Conservation (phyloP, 2,797 vertebrate genomes). For the Coreius guichenoti region DNA sequence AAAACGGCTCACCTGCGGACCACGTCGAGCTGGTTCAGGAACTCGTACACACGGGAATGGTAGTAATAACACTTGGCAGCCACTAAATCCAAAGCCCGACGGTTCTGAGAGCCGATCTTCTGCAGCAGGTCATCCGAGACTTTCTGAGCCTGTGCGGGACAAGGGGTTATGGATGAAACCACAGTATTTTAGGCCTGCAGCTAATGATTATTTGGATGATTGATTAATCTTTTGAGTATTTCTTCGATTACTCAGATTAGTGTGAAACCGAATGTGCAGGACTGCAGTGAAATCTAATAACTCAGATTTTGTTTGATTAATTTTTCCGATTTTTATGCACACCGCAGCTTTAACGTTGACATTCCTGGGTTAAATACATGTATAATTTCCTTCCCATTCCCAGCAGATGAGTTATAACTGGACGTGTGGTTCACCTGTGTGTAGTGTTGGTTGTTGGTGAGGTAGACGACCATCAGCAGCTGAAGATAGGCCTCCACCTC, state of each 20-base stretch:
- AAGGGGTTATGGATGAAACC: neutral
- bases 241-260: neutral
- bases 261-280: neutral
- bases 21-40: slow-evolving; percentile 88
- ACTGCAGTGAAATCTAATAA: neutral
- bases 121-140: slow-evolving; percentile 93
- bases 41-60: slow-evolving; percentile 93
- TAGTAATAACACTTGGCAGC: slow-evolving; percentile 98
- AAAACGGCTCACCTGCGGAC: slow-evolving; percentile 80
- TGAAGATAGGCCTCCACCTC: slow-evolving; percentile 96
- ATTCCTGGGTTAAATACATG: too few relatives aligned
- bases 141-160: slow-evolving; percentile 86
- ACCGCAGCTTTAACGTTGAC: neutral
- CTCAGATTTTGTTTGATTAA: too few relatives aligned
- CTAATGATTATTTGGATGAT: neutral
- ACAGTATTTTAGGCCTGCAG: neutral
- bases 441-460: slow-evolving; percentile 93
- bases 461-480: slow-evolving; percentile 91
- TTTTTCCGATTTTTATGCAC: neutral
- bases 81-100: slow-evolving; percentile 91
- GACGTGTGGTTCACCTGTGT: slow-evolving; percentile 78
- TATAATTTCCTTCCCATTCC: too few relatives aligned
- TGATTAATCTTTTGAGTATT: neutral
- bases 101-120: slow-evolving; percentile 94
- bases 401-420: neutral